Base-by-base conservation (phyloP, 1,140 invertebrate species). In the Agrilus planipennis region DNA sequence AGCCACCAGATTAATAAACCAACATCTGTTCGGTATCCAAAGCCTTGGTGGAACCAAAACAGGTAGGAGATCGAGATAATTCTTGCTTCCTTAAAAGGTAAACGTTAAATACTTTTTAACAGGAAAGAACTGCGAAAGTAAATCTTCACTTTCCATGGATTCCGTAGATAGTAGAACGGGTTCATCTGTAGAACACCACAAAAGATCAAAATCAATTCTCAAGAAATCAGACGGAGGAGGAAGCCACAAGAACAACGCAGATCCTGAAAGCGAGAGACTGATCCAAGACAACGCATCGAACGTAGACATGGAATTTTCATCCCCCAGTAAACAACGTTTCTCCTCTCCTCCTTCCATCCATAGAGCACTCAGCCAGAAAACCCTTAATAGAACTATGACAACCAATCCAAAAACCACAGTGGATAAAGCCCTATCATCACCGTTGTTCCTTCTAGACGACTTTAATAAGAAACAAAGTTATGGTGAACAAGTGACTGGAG, bases 261-360 rank as follows among this genome's bases (percentile, higher is more conserved):
- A 80, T 58, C 81, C 81, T 17, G 84, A 87, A 61, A 84, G 78
- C 40, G 82, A 86, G 61, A 76, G 83, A 47, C 68, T 87, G 21
- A 77, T 85, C 44, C 69, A 75, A 7, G 79, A 82, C 54, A 73
- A 69, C 45, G 61, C 67, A 41, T 72, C 72, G 20, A 49, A 42
- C 41, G 55, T 44, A 51, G 57, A 51, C 46, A 56, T 41, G 27
- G 65, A 68, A 38, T 67, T 63, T 44, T 36, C 34, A 21, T 64
- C 59, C 5, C 66, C 68, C 15, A 62, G 55, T 15, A 58, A 58
- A 42, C n/a, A n/a, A n/a, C 57, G 55, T 30, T 32, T 54, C 22
- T 52, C 63, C 3, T 61, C 57, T 1, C 63, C 63, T 3, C 58
- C 62, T 18, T 45, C 61, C 28, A 47, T 61, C 18, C 62, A 64